These are phyloP conservation scores for Lordiphosa clarofinis DNA, from an alignment of 1,140 invertebrate species.

Conservation along the genomic window DNA sequence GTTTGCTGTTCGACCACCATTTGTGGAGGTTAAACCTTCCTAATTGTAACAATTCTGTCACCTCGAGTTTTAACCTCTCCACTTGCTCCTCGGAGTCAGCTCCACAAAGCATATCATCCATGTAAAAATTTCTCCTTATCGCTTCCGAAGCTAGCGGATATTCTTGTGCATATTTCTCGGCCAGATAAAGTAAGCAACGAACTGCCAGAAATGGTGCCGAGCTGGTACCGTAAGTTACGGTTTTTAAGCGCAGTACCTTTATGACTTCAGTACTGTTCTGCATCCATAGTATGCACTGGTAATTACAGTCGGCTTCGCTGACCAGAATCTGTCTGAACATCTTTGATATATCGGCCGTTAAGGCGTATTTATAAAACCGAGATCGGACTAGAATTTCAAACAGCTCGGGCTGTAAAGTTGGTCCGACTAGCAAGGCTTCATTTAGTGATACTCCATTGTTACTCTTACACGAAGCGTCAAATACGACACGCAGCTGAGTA, in stretches of 20 bases:
- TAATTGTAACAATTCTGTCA: neutral
- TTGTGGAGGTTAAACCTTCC: neutral
- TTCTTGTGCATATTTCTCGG: neutral
- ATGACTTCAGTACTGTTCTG: too few species aligned
- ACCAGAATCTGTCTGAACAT: conserved; percentile 2
- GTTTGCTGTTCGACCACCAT: neutral
- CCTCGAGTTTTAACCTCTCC: neutral
- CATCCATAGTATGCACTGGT: neutral
- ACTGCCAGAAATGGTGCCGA: conserved; percentile 1
- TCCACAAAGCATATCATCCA: conserved; percentile 1
- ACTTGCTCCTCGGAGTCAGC: neutral
- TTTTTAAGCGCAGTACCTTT: conserved; percentile 1
- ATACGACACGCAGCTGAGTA: conserved; percentile 4
- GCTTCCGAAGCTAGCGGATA: too few species aligned
- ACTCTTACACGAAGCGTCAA: conserved; percentile 5
- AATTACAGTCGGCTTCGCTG: too few species aligned
- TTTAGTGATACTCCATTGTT: conserved; percentile 3
- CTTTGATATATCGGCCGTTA: conserved; percentile 2
- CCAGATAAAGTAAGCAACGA: conserved; percentile 1
- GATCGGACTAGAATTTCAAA: neutral
- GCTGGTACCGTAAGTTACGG: conserved; percentile 2
- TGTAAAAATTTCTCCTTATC: conserved; percentile 3
- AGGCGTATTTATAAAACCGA: conserved; percentile 6
- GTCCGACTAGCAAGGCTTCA: neutral
- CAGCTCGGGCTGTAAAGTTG: conserved; percentile 2